A percentile compares a stretch with the other conserved stretches of the same genome.
These are phyloP conservation scores for Podotricha telesiphe DNA, from an alignment of 2,888 invertebrate genomes.

Conservation along the genomic window DNA sequence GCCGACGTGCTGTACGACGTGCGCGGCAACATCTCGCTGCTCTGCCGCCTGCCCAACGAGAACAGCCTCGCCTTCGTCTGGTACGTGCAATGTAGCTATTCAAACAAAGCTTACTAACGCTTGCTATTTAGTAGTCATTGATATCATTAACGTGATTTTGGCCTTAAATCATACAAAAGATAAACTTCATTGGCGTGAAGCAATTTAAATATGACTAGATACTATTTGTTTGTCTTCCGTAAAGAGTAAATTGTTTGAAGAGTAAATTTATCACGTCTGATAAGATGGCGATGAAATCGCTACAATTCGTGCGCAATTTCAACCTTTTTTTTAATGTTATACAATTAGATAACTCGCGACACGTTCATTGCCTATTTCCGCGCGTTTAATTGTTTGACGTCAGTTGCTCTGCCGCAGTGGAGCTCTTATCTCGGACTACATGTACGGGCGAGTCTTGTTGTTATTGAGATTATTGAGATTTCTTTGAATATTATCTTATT, in stretches of 20 bases:
- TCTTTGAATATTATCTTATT: background rate
- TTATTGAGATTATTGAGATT: background rate
- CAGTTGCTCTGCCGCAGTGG: slow-evolving; percentile 3
- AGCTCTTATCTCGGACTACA: background rate
- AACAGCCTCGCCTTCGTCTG: slow-evolving; percentile 51
- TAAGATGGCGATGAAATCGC: background rate
- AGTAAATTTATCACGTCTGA: slow-evolving; percentile 4
- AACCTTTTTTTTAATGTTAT: background rate
- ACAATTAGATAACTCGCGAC: slow-evolving; percentile 18
- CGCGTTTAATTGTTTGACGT: slow-evolving; percentile 17
- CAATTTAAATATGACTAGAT: background rate
- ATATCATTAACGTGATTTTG: too few relatives aligned
- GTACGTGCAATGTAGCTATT: too few relatives aligned
- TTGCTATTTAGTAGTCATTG: too few relatives aligned
- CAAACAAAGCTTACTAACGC: too few relatives aligned
- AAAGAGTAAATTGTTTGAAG: too few relatives aligned
- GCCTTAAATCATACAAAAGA: too few relatives aligned
- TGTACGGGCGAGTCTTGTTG: background rate
- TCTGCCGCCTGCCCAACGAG: slow-evolving; percentile 54
- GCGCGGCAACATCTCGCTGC: slow-evolving; percentile 55
- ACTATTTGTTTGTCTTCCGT: background rate
- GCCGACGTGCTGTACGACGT: slow-evolving; percentile 55
- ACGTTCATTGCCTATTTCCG: slow-evolving; percentile 17
- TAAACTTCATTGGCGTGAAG: background rate
- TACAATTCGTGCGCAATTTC: background rate